Base-by-base conservation (phyloP, 2,113 vertebrate genomes). In the Microtus pennsylvanicus region DNA sequence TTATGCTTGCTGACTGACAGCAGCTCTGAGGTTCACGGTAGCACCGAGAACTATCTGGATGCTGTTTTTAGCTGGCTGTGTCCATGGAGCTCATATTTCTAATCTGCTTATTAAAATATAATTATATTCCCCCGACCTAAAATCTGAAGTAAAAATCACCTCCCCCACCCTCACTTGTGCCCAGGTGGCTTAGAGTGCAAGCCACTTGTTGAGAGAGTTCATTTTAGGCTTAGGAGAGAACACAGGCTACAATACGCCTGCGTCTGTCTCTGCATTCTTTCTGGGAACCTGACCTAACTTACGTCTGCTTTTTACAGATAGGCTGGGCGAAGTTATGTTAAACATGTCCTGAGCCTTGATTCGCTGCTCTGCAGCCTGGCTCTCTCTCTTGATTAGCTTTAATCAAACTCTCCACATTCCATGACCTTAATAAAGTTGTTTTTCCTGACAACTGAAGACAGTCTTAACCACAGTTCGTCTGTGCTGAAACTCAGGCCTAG, bases 381-480 rank as follows among this genome's bases (percentile, higher is more conserved):
- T 97, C 98, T 96, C 97, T 97, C 98, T 97, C 97, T 98, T 98
- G 98, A 98, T 98, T 98, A 98, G 98, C 98, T 98, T 98, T 98
- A 98, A 98, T 98, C 98, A 98, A 98, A 98, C 96, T 96, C 94
- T 98, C 69, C 0, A 0, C 35, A 4, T 98, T 98, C 77, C 97
- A 95, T 97, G 97, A 98, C 97, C 98, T 98, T 98, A 98, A 98
- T 98, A 98, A 98, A 98, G 98, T 98, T 98, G 96, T 98, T 98
- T 98, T 98, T 98, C 98, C 97, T 98, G 98, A 98, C 98, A 98
- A 98, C 97, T 61, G 42, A 98, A 98, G 98, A 97, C 97, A 0
- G 22, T 97, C 98, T 98, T 98, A 98, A 98, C 98, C 98, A 94
- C 93, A 98, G 97, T 97, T 98, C 98, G 98, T 98, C 98, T 98